Percentiles rank a stretch among this genome's conserved stretches.
phyloP scores from a whole-genome alignment of 2,113 vertebrate genomes.

The Oryzias curvinotus region DNA sequence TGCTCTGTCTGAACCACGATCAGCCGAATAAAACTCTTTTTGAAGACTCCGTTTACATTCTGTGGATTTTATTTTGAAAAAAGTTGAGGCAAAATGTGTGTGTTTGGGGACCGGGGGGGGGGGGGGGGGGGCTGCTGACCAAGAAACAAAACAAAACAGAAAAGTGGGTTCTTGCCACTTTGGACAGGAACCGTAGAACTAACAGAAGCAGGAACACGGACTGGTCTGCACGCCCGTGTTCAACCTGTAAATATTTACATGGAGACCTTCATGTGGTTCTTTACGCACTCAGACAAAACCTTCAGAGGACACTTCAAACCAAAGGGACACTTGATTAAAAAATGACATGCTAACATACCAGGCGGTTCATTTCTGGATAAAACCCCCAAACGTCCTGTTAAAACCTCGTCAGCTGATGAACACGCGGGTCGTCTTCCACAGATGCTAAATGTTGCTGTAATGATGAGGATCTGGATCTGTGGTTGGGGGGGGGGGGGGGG shows the following conservation, averaged over 20 bases:
- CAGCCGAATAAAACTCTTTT: constrained; percentile 61
- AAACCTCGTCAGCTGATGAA: background rate
- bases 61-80: constrained; percentile 42
- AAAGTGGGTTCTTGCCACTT: background rate
- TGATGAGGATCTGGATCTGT: background rate
- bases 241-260: constrained; percentile 35
- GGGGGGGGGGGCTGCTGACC: no score
- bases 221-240: constrained; percentile 20
- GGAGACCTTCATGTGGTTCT: constrained; percentile 51
- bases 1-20: background rate
- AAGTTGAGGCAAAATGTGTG: constrained; percentile 4
- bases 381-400: constrained; percentile 1
- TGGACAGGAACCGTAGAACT: constrained; percentile 6
- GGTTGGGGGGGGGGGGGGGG: background rate
- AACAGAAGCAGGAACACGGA: constrained; percentile 10
- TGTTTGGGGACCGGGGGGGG: no score
- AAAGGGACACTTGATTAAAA: background rate
- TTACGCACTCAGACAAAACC: constrained; percentile 13
- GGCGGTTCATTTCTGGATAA: background rate
- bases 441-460: constrained; percentile 6
- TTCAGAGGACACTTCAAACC: constrained; percentile 16
- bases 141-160: no score
- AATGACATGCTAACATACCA: constrained; percentile 1
- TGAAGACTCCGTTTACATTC: constrained; percentile 22
- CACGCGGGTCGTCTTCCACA: background rate